Evolutionary conservation across 2,888 invertebrate species (phyloP).

Genomic region (Hirtodrosophila cameraria): DNA sequence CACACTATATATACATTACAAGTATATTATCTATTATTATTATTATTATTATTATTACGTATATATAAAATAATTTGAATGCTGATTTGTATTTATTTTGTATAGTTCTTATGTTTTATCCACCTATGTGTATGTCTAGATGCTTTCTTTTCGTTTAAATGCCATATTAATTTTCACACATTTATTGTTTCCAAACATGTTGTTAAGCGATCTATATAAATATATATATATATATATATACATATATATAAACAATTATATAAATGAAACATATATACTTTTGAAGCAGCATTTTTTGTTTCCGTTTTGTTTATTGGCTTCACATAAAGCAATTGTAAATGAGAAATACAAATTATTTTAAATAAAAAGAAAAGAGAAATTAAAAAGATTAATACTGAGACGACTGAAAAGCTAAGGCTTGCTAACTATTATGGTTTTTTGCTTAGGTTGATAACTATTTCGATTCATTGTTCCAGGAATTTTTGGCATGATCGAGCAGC

Average conservation of each 20-base stretch:
- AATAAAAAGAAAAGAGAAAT: conserved; percentile 51
- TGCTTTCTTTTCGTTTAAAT: conserved; percentile 35
- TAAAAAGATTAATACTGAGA: not conserved
- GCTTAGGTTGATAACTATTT: too few species aligned
- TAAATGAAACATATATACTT: conserved; percentile 5
- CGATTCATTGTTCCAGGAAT: not conserved
- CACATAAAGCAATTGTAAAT: conserved; percentile 63
- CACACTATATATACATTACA: conserved; percentile 20
- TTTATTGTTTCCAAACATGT: conserved; percentile 36
- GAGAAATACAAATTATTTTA: conserved; percentile 71
- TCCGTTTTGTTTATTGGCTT: conserved; percentile 39
- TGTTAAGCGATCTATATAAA: conserved; percentile 22
- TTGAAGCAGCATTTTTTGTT: conserved; percentile 29
- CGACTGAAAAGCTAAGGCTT: not conserved
- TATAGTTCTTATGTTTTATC: conserved; percentile 41
- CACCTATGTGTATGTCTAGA: conserved; percentile 1
- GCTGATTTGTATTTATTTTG: conserved; percentile 68
- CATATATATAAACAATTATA: conserved; percentile 5
- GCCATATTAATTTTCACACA: conserved; percentile 49
- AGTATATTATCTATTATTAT: conserved; percentile 28
- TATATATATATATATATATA: conserved; percentile 1
- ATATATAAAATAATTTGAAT: conserved; percentile 53
- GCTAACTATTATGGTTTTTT: not conserved
- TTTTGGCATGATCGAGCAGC: conserved; percentile 7
- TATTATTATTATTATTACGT: conserved; percentile 4